Base-by-base conservation (phyloP, 2,888 invertebrate species). In the Tetragonisca angustula region DNA sequence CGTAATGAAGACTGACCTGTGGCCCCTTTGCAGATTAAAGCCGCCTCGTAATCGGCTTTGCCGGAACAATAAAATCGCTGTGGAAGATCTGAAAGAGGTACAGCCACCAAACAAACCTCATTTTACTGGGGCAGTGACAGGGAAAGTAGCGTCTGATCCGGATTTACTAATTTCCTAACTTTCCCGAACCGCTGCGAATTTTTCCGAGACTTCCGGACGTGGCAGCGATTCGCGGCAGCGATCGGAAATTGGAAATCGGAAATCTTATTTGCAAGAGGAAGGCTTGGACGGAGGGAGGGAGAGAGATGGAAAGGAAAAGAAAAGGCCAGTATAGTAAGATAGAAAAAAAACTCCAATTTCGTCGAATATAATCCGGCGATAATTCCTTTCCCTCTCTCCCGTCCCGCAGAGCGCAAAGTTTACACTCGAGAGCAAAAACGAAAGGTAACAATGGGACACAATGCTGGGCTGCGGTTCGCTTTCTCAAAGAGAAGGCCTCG, bases 11-110 rank as follows among this genome's bases (percentile, higher is more conserved):
- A 49, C 69, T 52, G 75, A 54, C 68, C 85, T 62, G 82, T 50
- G 32, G 43, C 43, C 61, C 32, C 67, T 67, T 61, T 72, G 71
- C 43, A 59, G 83, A 83, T 77, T 81, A 83, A 56, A 67, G 68
- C 76, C 62, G 69, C 32, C 54, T n/a, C 68, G 54, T 86, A 87
- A 87, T 87, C 86, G 81, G 87, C 87, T 87, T 87, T 83, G 21
- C 43, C 52, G 32, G 87, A 73, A 87, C 82, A 76, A 80, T 76
- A 59, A 78, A 69, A 81, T 83, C 77, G 36, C 2, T 17, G 71
- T 17, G n/a, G 43, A 72, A 52, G 69, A 86, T 79, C 76, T 70
- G 61, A 70, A 73, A 73, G 76, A 80, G 61, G 68, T 68, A 71
- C 9, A 79, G 79, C 81, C 59, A 50, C 49, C 84, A 87, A 87